Percentiles rank a stretch among this genome's conserved stretches.
Evolutionary conservation across 2,888 invertebrate genomes (phyloP).

Genomic region (Cheilosia grossa): DNA sequence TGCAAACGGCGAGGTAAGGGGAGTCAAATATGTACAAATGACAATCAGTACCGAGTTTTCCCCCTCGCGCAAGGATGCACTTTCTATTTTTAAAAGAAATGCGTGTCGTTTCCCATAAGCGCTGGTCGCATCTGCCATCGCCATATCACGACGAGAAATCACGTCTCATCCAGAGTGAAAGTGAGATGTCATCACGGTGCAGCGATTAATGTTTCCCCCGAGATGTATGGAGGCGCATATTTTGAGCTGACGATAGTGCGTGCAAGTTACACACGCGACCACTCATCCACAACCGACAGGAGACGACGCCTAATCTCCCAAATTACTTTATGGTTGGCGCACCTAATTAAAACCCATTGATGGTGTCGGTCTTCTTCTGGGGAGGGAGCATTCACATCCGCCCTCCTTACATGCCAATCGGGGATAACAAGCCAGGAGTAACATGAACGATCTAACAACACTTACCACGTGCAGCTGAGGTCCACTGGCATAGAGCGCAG

Average conservation of each 20-base stretch:
- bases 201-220: constrained; percentile 65
- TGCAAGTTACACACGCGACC: constrained; percentile 54
- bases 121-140: constrained; percentile 67
- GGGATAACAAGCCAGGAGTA: constrained; percentile 53
- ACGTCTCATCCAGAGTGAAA: constrained; percentile 59
- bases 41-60: constrained; percentile 29
- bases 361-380: constrained; percentile 29
- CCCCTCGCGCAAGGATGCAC: constrained; percentile 26
- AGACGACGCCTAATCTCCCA: constrained; percentile 58
- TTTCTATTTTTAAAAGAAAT: constrained; percentile 55
- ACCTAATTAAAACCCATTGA: constrained; percentile 69
- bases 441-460: constrained; percentile 37
- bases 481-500: constrained; percentile 55
- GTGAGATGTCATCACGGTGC: constrained; percentile 71
- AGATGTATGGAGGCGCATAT: constrained; percentile 24
- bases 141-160: constrained; percentile 57
- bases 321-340: constrained; percentile 64
- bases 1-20: constrained; percentile 8
- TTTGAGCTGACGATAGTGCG: constrained; percentile 13
- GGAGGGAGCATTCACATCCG: not conserved
- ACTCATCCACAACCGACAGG: constrained; percentile 41
- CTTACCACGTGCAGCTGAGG: constrained; percentile 69
- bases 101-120: constrained; percentile 19
- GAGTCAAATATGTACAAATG: constrained; percentile 41
- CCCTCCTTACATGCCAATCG: constrained; percentile 34